Base-by-base conservation (phyloP, 1,140 invertebrate species). In the Tetragonula clypearis region DNA sequence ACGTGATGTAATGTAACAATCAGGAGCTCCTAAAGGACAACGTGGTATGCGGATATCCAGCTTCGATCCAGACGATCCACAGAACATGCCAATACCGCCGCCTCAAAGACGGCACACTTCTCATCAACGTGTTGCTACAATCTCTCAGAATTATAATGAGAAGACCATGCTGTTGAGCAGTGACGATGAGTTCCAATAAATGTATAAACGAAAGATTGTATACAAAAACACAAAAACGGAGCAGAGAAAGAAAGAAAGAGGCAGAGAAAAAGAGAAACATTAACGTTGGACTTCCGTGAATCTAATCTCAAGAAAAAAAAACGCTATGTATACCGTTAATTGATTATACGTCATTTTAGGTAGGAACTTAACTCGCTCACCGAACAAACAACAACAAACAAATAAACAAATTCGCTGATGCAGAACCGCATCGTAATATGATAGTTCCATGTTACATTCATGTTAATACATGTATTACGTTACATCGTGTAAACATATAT, bases 81-180 rank as follows among this genome's bases (percentile, higher is more conserved):
- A 95, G 86, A 95, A 95, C 56, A 93, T 94, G 93, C 93, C 94
- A 58, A 93, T 94, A 92, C 96, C 92, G 91, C 96, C 91, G 87
- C 96, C 93, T 82, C 96, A 94, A 93, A 96, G 94, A 91, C 96
- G 92, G 87, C 96, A 93, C 93, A 91, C 95, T 78, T 93, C 95
- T 88, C 95, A 96, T 30, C 96, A 97, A 90, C 95, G 97, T 41
- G 97, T 97, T 53, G 96, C 97, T 9, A 98, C 97, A 82, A 97
- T 98, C 89, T 97, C 96, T 30, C 96, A 97, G 92, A 97, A 97
- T 93, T 98, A 99, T 95, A 99, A 98, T 95, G 99, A 99, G 95
- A 99, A 99, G 95, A 98, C 98, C 35, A 98, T 99, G 95, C 96
- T 99, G 78, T 96, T 99, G 82, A 99, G 98, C 95, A 99, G 98